Evolutionary conservation across 2,797 vertebrate genomes (phyloP).

Genomic region (Bryconaethiops microstoma): DNA sequence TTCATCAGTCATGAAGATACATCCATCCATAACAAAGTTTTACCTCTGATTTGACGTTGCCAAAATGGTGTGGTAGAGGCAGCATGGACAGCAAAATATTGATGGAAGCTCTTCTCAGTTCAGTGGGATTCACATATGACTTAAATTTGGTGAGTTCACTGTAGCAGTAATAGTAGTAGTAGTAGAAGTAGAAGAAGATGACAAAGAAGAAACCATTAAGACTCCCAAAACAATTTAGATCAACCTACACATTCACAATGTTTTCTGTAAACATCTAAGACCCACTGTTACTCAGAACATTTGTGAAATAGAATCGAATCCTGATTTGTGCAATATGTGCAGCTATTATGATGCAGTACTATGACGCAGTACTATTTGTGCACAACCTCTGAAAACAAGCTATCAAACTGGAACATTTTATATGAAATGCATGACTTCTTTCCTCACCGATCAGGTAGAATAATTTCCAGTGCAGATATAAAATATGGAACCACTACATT

Average conservation of each 20-base stretch:
- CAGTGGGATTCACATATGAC: slow-evolving; percentile 87
- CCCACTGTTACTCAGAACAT: not conserved
- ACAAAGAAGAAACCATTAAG: not conserved
- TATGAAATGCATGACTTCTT: no score
- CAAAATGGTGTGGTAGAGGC: slow-evolving; percentile 90
- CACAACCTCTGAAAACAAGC: not conserved
- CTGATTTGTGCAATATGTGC: no score
- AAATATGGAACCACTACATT: slow-evolving; percentile 91
- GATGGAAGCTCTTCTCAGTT: slow-evolving; percentile 90
- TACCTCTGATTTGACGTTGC: slow-evolving; percentile 88
- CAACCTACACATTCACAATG: no score
- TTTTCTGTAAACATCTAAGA: not conserved
- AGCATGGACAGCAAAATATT: slow-evolving; percentile 89
- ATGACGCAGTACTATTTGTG: no score
- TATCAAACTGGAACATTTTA: not conserved
- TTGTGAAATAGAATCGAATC: not conserved
- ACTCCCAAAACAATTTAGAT: not conserved
- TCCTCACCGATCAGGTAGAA: slow-evolving; percentile 91
- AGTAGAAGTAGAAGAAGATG: no score
- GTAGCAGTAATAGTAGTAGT: slow-evolving; percentile 41
- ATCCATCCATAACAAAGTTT: not conserved
- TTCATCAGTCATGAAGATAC: not conserved
- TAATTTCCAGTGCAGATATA: slow-evolving; percentile 89
- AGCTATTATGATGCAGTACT: no score
- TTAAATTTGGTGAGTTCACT: slow-evolving; percentile 92